These are phyloP conservation scores for Polyergus mexicanus DNA, from an alignment of 1,140 invertebrate genomes.

Conservation along the genomic window DNA sequence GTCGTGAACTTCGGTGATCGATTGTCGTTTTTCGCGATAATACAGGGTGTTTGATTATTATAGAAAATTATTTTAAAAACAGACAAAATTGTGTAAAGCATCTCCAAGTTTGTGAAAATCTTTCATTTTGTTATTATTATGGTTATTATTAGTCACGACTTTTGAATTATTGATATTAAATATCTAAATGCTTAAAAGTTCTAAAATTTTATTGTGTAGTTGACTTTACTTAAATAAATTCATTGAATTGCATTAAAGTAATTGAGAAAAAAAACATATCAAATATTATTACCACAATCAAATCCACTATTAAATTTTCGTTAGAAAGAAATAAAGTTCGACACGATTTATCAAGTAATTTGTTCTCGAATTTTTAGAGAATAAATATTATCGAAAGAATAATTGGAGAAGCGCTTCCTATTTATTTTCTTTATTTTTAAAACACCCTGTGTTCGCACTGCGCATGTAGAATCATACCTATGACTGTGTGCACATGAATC, in stretches of 20 bases:
- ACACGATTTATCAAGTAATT: neutral
- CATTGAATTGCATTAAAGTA: neutral
- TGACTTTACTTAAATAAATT: neutral
- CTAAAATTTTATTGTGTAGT: neutral
- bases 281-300: neutral
- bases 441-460: constrained; percentile 16
- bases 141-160: neutral
- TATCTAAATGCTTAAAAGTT: neutral
- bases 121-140: neutral
- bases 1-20: neutral
- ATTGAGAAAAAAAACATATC: neutral
- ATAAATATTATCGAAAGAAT: neutral
- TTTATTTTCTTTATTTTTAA: neutral
- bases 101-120: neutral
- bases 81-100: neutral
- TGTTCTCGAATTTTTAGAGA: neutral
- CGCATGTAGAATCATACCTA: neutral
- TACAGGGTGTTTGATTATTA: neutral
- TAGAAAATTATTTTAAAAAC: neutral
- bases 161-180: neutral
- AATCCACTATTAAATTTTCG: neutral
- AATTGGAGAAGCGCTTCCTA: neutral
- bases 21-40: neutral
- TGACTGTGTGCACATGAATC: constrained; percentile 44
- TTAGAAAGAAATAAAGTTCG: neutral